Conservation (phyloP, 2,113 vertebrate species). For the Bubo blakistoni region DNA sequence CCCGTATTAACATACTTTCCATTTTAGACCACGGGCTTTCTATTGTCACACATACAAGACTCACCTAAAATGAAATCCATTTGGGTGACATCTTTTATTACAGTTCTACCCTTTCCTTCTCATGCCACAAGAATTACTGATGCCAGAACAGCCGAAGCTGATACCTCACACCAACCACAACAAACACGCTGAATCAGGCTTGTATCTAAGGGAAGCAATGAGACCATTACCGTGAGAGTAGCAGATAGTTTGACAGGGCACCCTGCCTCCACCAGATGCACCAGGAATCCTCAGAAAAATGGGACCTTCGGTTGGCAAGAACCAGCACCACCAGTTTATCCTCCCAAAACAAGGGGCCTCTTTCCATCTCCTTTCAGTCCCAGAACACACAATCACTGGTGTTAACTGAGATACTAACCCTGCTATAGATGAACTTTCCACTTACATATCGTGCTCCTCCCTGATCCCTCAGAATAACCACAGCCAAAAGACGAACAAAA, state of each 20-base stretch:
- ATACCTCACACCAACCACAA: background rate
- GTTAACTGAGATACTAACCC: background rate
- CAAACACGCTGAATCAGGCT: background rate
- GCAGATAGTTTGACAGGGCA: background rate
- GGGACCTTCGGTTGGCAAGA: background rate
- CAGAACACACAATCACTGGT: rapidly evolving
- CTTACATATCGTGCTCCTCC: rapidly evolving
- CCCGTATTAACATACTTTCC: background rate
- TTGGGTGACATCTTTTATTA: background rate
- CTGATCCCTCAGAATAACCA: background rate
- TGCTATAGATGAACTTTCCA: background rate
- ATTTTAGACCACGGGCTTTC: background rate
- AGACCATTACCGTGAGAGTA: background rate
- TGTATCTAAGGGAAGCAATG: background rate
- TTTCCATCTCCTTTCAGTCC: background rate
- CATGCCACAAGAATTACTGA: background rate
- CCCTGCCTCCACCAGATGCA: background rate
- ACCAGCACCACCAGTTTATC: background rate
- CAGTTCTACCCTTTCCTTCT: background rate
- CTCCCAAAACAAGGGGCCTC: background rate
- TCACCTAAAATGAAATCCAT: background rate
- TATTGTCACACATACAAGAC: background rate
- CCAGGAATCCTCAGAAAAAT: background rate
- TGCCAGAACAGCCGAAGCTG: background rate
- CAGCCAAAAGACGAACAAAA: background rate